Evolutionary conservation across 2,113 vertebrate species (phyloP), one percentile per base, ranked within the genome.

Genomic region (Crotophaga sulcirostris): DNA sequence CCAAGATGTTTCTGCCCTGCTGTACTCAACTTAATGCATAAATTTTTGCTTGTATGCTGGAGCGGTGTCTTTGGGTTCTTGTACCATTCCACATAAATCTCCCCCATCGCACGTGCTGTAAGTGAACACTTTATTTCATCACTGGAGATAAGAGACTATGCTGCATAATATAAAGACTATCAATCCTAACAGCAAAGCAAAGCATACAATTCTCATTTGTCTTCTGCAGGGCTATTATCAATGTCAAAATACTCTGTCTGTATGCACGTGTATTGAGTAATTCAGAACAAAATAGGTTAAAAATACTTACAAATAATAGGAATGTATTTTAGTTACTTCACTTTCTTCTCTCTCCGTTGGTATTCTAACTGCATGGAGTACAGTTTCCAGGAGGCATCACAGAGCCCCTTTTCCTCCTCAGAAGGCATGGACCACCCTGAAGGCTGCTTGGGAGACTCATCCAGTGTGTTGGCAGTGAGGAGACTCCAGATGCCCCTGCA

Each of bases 71-170:
- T 42, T n/a, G 1, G 3, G 51, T 9, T 47, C 38, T 10, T 47
- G n/a, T 76, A 34, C 31, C 13, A 1, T 47, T 38, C 36, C 49
- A 4, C 10, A 1, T 7, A 8, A 36, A 31, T 36, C 11, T 14
- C 47, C 24, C 23, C 28, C 9, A 11, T 12, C 54, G 15, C 1
- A 1, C 26, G 2, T 6, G 0, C 55, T 26, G 17, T 7, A 9
- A 51, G 36, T 7, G 54, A 60, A 34, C 10, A 6, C 5, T 3
- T 73, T 49, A 67, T 38, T 51, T 56, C 59, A 56, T 42, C 78
- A 56, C 16, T 16, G 60, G 17, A 42, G 59, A 49, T 67, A 49
- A 78, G 64, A 62, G 67, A 17, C 42, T 60, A 16, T 20, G 29
- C 36, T 45, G 6, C 21, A 2, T 28, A 13, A 9, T 17, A 7